Conservation (phyloP, 2,888 invertebrate species). For the Pomacea canaliculata region DNA sequence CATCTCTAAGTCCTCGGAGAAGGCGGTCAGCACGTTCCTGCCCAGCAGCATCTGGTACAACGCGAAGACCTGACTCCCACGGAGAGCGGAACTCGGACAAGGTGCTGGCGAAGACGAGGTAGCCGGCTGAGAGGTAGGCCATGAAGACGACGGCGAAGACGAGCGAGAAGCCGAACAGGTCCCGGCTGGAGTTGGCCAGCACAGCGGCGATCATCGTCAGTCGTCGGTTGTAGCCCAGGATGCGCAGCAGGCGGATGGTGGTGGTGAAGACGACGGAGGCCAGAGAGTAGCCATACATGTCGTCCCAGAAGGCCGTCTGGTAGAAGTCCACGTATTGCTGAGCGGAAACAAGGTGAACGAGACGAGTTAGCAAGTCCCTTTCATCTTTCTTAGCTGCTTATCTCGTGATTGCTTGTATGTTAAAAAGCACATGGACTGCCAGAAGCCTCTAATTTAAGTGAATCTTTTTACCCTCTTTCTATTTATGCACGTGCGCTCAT, state of each 20-base stretch:
- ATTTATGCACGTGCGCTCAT: too few species aligned
- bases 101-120: conserved; percentile 60
- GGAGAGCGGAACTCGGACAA: conserved; percentile 61
- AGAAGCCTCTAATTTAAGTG: too few species aligned
- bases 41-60: conserved; percentile 63
- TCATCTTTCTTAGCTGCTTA: too few species aligned
- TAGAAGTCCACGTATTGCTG: conserved; percentile 51
- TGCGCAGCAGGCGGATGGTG: conserved; percentile 48
- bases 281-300: conserved; percentile 49
- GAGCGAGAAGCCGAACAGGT: conserved; percentile 68
- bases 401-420: too few species aligned
- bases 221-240: conserved; percentile 71
- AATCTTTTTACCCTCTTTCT: too few species aligned
- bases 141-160: conserved; percentile 68
- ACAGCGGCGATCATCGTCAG: conserved; percentile 70
- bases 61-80: conserved; percentile 64
- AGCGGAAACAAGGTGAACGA: too few species aligned
- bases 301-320: conserved; percentile 64
- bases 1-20: conserved; percentile 40
- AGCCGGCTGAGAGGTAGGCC: conserved; percentile 62
- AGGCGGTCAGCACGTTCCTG: conserved; percentile 44
- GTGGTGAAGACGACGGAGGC: conserved; percentile 45
- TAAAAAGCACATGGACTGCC: too few species aligned
- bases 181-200: conserved; percentile 63
- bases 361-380: too few species aligned